Evolutionary conservation across 1,140 invertebrate genomes (phyloP).

Genomic region (Aporrectodea caliginosa): DNA sequence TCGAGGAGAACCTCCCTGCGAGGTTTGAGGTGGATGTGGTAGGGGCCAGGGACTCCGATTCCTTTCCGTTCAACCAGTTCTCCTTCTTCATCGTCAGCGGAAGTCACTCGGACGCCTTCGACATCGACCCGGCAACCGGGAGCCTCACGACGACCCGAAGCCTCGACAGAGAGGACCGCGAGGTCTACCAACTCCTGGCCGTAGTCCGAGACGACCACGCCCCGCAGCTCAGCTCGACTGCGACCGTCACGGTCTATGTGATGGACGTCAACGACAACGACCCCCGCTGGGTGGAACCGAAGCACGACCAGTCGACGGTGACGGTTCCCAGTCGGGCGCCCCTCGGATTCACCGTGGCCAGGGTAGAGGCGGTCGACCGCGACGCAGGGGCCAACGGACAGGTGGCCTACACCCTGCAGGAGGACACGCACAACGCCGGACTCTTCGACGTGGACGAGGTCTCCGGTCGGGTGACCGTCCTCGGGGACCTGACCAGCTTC

Average conservation of each 20-base stretch:
- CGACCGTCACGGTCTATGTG: slow-evolving; percentile 28
- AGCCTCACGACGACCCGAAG: background rate
- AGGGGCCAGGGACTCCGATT: slow-evolving; percentile 14
- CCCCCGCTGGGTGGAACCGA: slow-evolving; percentile 48
- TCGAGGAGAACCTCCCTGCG: slow-evolving; percentile 23
- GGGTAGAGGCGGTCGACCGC: background rate
- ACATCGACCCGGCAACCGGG: background rate
- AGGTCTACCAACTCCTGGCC: slow-evolving; percentile 11
- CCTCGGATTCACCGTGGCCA: background rate
- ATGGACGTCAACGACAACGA: slow-evolving; percentile 20
- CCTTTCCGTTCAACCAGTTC: slow-evolving; percentile 18
- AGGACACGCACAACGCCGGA: background rate
- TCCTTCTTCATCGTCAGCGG: slow-evolving; percentile 8
- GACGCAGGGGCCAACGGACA: slow-evolving; percentile 12
- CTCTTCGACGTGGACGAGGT: slow-evolving; percentile 6
- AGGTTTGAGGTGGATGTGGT: slow-evolving; percentile 22
- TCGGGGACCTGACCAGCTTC: background rate
- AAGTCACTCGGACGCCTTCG: slow-evolving; percentile 9
- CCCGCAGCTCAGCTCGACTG: slow-evolving; percentile 16
- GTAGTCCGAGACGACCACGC: slow-evolving; percentile 18
- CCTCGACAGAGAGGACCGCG: slow-evolving; percentile 27
- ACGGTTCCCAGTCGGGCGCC: background rate
- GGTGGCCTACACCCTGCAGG: background rate
- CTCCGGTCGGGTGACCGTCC: background rate
- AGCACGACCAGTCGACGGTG: slow-evolving; percentile 54